Conservation (phyloP, 2,113 vertebrate genomes). For the Ptilorrhoa leucosticta region DNA sequence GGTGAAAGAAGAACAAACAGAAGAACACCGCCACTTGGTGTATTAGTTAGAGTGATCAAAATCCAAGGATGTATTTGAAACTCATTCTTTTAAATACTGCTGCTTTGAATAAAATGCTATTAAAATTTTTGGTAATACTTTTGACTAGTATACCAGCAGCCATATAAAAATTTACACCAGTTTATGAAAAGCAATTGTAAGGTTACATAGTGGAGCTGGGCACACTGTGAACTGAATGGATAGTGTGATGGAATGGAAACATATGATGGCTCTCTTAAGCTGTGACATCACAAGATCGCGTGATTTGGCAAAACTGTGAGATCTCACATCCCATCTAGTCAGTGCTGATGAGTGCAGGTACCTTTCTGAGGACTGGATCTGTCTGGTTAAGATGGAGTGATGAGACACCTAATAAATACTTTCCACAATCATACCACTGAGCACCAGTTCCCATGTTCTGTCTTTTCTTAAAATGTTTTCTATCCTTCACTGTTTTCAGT, state of each 20-base stretch:
- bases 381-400: not conserved
- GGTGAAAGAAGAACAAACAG: not conserved
- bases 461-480: not conserved
- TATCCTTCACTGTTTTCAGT: not conserved
- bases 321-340: not conserved
- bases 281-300: rapidly evolving
- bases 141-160: not conserved
- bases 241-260: not conserved
- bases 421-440: not conserved
- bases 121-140: not conserved
- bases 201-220: rapidly evolving
- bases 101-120: not conserved
- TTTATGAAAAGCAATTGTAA: not conserved
- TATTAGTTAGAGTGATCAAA: not conserved
- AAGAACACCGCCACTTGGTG: not conserved
- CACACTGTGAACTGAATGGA: not conserved
- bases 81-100: not conserved
- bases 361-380: not conserved
- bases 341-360: not conserved
- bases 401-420: not conserved
- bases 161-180: not conserved
- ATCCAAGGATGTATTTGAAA: not conserved
- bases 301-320: not conserved
- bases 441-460: not conserved
- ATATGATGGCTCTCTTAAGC: not conserved